Conservation (phyloP, 2,797 vertebrate genomes). For the Cyprinodon diabolis region DNA sequence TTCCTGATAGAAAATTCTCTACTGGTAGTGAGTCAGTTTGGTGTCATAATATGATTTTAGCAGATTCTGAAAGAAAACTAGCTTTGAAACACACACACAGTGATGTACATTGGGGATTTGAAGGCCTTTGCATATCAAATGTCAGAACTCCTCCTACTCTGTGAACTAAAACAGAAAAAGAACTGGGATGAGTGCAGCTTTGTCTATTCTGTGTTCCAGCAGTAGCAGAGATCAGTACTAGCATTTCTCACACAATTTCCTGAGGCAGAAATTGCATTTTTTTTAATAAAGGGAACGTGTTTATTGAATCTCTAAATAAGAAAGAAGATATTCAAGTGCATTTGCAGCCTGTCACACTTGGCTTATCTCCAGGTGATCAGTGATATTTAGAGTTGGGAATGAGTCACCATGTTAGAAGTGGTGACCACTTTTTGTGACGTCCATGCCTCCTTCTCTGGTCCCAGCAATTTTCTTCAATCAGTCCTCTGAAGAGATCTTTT, state of each 20-base stretch:
- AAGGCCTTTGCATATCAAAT: constrained; percentile 70
- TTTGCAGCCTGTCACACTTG: constrained; percentile 7
- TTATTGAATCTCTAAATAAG: constrained; percentile 11
- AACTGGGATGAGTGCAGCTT: constrained; percentile 37
- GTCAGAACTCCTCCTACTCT: constrained; percentile 64
- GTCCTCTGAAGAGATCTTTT: constrained; percentile 14
- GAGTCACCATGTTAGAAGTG: constrained; percentile 34
- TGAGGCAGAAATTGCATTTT: constrained; percentile 9
- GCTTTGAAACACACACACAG: constrained; percentile 47
- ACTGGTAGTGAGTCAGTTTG: constrained; percentile 60
- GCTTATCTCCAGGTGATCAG: constrained; percentile 27
- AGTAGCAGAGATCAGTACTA: constrained; percentile 44
- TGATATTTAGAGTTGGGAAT: constrained; percentile 21
- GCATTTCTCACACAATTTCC: constrained; percentile 24
- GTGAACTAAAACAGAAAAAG: constrained; percentile 60
- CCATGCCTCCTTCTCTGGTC: constrained; percentile 13
- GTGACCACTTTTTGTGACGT: constrained; percentile 20
- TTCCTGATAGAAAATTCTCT: constrained; percentile 50
- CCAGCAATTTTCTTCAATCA: constrained; percentile 55
- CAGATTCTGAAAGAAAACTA: constrained; percentile 38
- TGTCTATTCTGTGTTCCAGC: constrained; percentile 33
- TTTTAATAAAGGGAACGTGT: constrained; percentile 2
- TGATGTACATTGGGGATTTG: constrained; percentile 55
- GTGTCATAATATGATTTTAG: constrained; percentile 53
- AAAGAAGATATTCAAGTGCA: neutral